These are phyloP conservation scores for Hemicentrotus pulcherrimus DNA, from an alignment of 35 echinoderm and acorn worm genomes.

Conservation along the genomic window DNA sequence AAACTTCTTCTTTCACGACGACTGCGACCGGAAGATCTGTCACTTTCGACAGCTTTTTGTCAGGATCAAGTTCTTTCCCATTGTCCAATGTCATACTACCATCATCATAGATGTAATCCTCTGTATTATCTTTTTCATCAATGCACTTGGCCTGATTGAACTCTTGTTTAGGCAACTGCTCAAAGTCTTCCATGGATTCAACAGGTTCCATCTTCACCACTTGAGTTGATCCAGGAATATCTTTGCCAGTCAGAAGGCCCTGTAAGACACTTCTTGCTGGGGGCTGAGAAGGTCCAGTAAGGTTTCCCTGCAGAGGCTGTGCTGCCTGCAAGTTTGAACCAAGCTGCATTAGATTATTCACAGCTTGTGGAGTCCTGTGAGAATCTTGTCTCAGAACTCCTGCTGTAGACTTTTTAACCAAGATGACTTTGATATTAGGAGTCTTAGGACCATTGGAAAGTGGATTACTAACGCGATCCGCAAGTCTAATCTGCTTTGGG, in stretches of 20 bases:
- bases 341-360: neutral
- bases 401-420: neutral
- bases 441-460: neutral
- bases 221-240: neutral
- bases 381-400: neutral
- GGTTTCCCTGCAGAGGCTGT: neutral
- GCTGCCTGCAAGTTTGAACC: neutral
- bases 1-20: neutral
- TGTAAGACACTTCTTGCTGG: neutral
- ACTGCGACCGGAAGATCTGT: neutral
- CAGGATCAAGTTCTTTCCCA: neutral
- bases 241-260: neutral
- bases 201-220: neutral
- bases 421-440: neutral
- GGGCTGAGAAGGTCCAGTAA: neutral
- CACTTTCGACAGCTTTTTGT: neutral
- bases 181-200: neutral
- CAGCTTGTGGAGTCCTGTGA: neutral
- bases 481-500: neutral
- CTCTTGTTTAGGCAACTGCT: neutral
- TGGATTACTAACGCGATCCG: neutral
- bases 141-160: neutral
- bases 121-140: neutral
- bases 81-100: neutral
- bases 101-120: neutral